Evolutionary conservation across 2,797 vertebrate species (phyloP), one percentile per base, ranked within the genome.

Genomic region (Antennarius maculatus): DNA sequence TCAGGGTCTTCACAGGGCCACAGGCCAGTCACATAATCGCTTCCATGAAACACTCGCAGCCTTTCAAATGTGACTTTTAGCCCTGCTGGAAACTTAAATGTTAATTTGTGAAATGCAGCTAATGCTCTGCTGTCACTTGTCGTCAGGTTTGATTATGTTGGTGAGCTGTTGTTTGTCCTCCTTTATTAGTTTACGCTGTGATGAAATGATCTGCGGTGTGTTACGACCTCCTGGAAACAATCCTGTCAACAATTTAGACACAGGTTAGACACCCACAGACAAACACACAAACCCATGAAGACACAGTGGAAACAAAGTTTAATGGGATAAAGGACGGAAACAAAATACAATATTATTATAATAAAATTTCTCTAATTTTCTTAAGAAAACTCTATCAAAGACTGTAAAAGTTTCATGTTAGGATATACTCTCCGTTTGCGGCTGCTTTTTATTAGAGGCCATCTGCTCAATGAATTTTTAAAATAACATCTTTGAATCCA

Each of bases 41-140:
- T 92, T 91, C 90, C 91, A 93, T 92, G 88, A 90, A 90, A 85
- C 85, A 72, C 86, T 86, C 88, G 66, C 56, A 86, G 83, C 54
- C 82, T 81, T 79, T 84, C 76, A 90, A 89, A 90, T 75, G 17
- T 82, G 91, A 89, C 92, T 90, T 85, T 78, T 77, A 74, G 81
- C 83, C 90, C 89, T 56, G 81, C 79, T 79, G 74, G 56, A 79
- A 90, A 90, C 86, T 88, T 77, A 85, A 92, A 93, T 76, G 86
- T 89, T 92, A 87, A 92, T 91, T 90, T 88, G 74, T 90, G 76
- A 85, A 91, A 91, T 69, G 76, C 74, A 74, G 77, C 88, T 92
- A 93, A 94, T 92, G 88, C 88, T 56, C 66, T 66, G 84, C 89
- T 94, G 89, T 91, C 92, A 94, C 88, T 85, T 92, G 89, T 83